Base-by-base conservation (phyloP, 1,140 invertebrate genomes). In the Galleria mellonella region DNA sequence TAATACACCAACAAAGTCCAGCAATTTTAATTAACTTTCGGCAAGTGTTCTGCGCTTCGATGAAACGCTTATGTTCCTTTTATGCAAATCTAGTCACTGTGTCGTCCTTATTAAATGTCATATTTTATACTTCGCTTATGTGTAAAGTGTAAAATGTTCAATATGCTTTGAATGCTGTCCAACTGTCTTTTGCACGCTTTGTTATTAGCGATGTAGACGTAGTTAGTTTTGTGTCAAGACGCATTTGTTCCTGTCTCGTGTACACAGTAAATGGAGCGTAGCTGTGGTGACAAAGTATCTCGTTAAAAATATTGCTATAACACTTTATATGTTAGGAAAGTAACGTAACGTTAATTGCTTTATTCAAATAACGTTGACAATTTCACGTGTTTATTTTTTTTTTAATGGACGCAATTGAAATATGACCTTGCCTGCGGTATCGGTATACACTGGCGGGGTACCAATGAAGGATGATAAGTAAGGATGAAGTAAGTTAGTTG, bases 11-110 rank as follows among this genome's bases (percentile, higher is more conserved):
- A 32, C 36, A 46, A 48, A 49, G 33, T 40, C 13, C 28, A 53
- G 53, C 38, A 49, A 44, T 51, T 52, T 43, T 39, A 55, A 57
- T 57, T 57, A 51, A 27, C 33, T 44, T 55, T 53, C 36, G 50
- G 49, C 48, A 39, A 50, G 23, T 53, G 38, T 40, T 55, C 32
- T 35, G 8, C 13, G 14, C 35, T n/a, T n/a, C 14, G 35, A 17
- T 37, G 14, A 12, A 33, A 12, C 12, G 11, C 32, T 33, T 37
- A 17, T 37, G 7, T 9, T 17, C 14, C 35, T 15, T 37, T 49
- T 46, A 15, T 37, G 4, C 14, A 37, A 17, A 17, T 37, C 14
- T 37, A 17, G 35, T 9, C 9, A 37, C 13, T 15, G 17, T 37
- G 35, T n/a, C 8, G 35, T 37, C 30, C 17, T 2, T 9, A 31